Evolutionary conservation across 2,888 invertebrate species (phyloP).

Genomic region (Ennomos erosarius): DNA sequence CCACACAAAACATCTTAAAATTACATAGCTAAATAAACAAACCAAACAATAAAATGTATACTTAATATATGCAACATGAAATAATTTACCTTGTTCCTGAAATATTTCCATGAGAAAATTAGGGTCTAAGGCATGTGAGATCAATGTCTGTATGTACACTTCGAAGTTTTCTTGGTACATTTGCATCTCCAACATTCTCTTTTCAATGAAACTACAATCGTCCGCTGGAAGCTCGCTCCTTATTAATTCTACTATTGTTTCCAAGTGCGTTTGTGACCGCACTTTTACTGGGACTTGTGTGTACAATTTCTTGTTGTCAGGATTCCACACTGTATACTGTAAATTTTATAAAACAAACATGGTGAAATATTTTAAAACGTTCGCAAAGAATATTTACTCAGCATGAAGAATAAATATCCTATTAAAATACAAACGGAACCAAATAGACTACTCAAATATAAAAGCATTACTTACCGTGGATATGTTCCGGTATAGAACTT

Average conservation of each 20-base stretch:
- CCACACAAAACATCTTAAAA: background rate
- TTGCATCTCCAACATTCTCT: slow-evolving; percentile 90
- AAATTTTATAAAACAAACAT: slow-evolving; percentile 34
- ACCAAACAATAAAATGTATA: background rate
- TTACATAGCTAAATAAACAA: background rate
- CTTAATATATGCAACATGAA: background rate
- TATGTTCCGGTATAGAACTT: slow-evolving; percentile 93
- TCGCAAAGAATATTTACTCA: no score
- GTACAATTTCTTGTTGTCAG: slow-evolving; percentile 92
- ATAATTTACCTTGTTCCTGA: slow-evolving; percentile 91
- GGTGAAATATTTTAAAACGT: no score
- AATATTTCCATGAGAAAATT: slow-evolving; percentile 96
- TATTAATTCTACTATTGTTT: slow-evolving; percentile 92
- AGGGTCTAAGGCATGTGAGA: slow-evolving; percentile 95
- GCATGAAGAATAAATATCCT: no score
- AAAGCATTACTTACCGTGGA: slow-evolving; percentile 88
- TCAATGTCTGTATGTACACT: slow-evolving; percentile 95
- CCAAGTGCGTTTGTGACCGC: slow-evolving; percentile 90
- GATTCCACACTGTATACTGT: slow-evolving; percentile 94
- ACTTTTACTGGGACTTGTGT: slow-evolving; percentile 92
- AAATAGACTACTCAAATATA: slow-evolving; percentile 13
- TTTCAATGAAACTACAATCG: slow-evolving; percentile 89
- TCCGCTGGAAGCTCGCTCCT: slow-evolving; percentile 89
- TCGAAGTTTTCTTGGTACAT: slow-evolving; percentile 95
- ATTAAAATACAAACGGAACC: no score